phyloP scores from a whole-genome alignment of 23 tunicate species.

The Aplidium turbinatum region DNA sequence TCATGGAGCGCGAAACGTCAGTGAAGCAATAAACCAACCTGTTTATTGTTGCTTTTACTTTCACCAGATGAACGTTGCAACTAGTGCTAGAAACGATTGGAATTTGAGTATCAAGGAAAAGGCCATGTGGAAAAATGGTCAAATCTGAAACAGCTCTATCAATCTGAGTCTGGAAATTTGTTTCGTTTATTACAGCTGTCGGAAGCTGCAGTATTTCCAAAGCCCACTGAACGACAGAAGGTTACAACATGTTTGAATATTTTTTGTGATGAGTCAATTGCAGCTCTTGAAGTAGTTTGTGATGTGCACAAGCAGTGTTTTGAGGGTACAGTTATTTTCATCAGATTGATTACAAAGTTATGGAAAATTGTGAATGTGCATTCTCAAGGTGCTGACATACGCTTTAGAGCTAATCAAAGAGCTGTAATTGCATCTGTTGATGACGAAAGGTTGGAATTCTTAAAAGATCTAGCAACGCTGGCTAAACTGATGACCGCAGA shows the following conservation, averaged over 20 bases:
- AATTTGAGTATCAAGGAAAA: conserved; percentile 3
- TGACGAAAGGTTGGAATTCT: too few species aligned
- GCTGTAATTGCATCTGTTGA: too few species aligned
- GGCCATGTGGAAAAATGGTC: background rate
- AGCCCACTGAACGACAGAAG: conserved; percentile 4
- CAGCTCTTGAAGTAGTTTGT: background rate
- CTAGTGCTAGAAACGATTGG: too few species aligned
- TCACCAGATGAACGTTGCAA: too few species aligned
- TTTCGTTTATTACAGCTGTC: conserved; percentile 3
- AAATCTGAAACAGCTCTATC: background rate
- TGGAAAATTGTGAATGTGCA: conserved; percentile 16
- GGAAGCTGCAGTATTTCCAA: background rate
- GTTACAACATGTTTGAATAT: background rate
- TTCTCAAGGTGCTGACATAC: background rate
- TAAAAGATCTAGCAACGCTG: too few species aligned
- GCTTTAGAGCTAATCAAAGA: background rate
- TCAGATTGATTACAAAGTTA: background rate
- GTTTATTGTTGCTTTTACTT: too few species aligned
- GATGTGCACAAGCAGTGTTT: background rate
- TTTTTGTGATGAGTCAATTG: conserved; percentile 1
- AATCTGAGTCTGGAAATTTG: conserved; percentile 2
- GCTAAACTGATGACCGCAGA: too few species aligned
- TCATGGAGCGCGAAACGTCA: too few species aligned
- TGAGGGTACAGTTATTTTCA: background rate
- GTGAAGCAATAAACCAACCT: too few species aligned